Conservation (phyloP, 1,140 invertebrate species). For the Oryzaephilus surinamensis region DNA sequence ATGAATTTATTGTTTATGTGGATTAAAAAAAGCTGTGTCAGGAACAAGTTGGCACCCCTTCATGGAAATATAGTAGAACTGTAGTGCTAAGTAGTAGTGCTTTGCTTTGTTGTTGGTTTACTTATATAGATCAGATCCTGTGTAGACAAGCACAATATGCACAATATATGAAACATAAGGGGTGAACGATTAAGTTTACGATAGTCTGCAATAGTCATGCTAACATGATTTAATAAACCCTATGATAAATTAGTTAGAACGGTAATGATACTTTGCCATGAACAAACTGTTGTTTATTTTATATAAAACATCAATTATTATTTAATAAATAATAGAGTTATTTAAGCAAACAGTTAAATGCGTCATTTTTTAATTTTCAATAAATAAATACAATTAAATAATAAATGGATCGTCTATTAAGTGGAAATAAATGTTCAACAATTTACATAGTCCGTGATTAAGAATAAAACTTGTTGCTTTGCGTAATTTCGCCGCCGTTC, state of each 20-base stretch:
- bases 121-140: constrained; percentile 1
- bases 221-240: constrained; percentile 11
- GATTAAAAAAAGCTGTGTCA: constrained; percentile 8
- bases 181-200: not conserved
- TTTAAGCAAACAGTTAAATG: not conserved
- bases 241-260: constrained; percentile 8
- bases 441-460: not conserved
- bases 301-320: not conserved
- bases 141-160: not conserved
- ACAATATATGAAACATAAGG: not conserved
- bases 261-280: constrained; percentile 7
- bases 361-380: not conserved
- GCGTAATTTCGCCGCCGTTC: no score
- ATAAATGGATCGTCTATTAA: no score
- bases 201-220: constrained; percentile 7
- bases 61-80: constrained; percentile 8
- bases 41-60: constrained; percentile 14
- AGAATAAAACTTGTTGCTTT: no score
- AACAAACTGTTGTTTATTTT: constrained; percentile 6
- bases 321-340: no score
- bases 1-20: no score
- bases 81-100: constrained; percentile 4
- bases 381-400: not conserved
- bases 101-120: constrained; percentile 7
- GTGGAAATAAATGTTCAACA: no score